These are phyloP conservation scores for Apis florea DNA, from an alignment of 1,140 invertebrate species.

Conservation along the genomic window DNA sequence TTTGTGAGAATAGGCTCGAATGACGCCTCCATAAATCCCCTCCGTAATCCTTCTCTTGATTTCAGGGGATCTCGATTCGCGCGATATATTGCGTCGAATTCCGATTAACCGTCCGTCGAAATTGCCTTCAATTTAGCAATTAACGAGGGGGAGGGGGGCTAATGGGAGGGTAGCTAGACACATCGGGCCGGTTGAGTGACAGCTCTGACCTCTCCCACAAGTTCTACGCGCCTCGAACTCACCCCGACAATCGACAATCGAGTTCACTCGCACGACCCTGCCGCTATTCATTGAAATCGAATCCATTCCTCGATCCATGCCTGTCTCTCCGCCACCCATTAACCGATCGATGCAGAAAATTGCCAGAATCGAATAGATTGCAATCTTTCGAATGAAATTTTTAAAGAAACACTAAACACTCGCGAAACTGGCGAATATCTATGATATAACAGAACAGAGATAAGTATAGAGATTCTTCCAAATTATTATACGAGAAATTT, in stretches of 20 bases:
- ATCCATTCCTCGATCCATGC: neutral
- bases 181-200: constrained; percentile 77
- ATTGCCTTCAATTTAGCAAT: constrained; percentile 81
- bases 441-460: no score
- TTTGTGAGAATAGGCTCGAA: constrained; percentile 27
- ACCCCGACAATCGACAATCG: constrained; percentile 66
- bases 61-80: constrained; percentile 50
- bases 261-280: constrained; percentile 57
- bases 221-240: constrained; percentile 55
- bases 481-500: no score
- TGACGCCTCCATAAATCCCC: constrained; percentile 73
- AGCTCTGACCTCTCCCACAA: constrained; percentile 78
- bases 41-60: constrained; percentile 63
- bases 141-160: constrained; percentile 75
- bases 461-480: no score
- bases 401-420: no score
- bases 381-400: no score
- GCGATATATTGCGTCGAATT: constrained; percentile 71
- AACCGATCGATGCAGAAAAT: neutral
- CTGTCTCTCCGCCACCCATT: neutral
- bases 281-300: constrained; percentile 42
- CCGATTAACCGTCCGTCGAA: constrained; percentile 71
- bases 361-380: neutral
- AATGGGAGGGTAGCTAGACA: constrained; percentile 79
- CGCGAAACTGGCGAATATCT: no score